Percentiles rank a stretch among this genome's conserved stretches.
phyloP scores from a whole-genome alignment of 2,113 vertebrate species.

The Cynoglossus semilaevis region DNA sequence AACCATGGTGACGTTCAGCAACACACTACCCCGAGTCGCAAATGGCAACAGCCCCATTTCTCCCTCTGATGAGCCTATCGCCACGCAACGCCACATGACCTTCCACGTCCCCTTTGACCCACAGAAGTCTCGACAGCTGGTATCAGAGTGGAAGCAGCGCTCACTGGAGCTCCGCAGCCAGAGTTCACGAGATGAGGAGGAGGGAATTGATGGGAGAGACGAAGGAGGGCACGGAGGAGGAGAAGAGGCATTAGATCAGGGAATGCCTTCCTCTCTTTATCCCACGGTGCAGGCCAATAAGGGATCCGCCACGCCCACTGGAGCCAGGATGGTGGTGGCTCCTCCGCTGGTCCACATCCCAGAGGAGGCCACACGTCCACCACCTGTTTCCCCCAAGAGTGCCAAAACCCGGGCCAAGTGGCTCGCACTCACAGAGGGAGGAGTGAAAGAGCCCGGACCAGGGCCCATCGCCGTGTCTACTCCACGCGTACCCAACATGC shows the following conservation, averaged over 20 bases:
- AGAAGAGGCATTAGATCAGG: conserved; percentile 61
- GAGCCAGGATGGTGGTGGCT: conserved; percentile 80
- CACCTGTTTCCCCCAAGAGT: conserved; percentile 76
- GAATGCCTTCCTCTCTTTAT: conserved; percentile 82
- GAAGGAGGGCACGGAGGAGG: conserved; percentile 57
- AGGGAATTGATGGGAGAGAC: conserved; percentile 66
- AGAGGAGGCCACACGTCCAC: conserved; percentile 77
- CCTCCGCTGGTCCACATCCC: conserved; percentile 87
- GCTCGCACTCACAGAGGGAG: conserved; percentile 89
- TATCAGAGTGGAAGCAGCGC: conserved; percentile 94
- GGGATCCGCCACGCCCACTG: conserved; percentile 56
- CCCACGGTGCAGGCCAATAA: conserved; percentile 82
- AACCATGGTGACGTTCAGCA: conserved; percentile 98
- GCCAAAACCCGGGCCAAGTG: conserved; percentile 91
- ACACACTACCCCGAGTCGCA: conserved; percentile 89
- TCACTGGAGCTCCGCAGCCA: conserved; percentile 86
- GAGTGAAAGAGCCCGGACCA: conserved; percentile 62
- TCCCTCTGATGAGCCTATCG: conserved; percentile 80
- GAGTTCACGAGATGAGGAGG: conserved; percentile 75
- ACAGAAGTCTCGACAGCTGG: conserved; percentile 89
- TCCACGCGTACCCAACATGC: conserved; percentile 64
- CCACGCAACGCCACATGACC: conserved; percentile 83
- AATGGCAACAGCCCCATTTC: conserved; percentile 73
- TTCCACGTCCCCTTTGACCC: conserved; percentile 90
- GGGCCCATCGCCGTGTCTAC: conserved; percentile 68